These are phyloP conservation scores for Sakesphorus luctuosus DNA, from an alignment of 2,113 vertebrate species.

Conservation along the genomic window DNA sequence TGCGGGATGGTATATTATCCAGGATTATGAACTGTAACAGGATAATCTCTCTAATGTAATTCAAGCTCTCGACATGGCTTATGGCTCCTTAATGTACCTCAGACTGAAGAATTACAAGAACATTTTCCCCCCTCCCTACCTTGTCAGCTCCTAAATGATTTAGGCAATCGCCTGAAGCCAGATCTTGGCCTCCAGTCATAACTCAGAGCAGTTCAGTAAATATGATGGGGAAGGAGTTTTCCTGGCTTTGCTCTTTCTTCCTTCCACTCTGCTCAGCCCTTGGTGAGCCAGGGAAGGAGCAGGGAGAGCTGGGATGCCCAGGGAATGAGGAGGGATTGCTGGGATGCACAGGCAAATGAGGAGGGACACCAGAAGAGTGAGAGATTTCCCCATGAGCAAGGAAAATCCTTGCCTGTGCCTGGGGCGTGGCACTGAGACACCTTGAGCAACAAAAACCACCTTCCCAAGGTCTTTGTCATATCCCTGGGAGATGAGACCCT, in stretches of 20 bases:
- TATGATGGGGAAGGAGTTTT: slow-evolving; percentile 74
- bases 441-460: neutral
- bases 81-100: slow-evolving; percentile 89
- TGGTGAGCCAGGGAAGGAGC: neutral
- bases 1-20: slow-evolving; percentile 82
- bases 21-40: slow-evolving; percentile 89
- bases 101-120: slow-evolving; percentile 87
- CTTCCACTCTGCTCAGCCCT: slow-evolving; percentile 25
- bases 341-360: neutral
- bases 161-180: slow-evolving; percentile 84
- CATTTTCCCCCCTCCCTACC: slow-evolving; percentile 78
- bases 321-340: neutral
- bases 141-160: slow-evolving; percentile 86
- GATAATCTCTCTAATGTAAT: slow-evolving; percentile 89
- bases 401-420: neutral
- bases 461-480: neutral
- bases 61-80: slow-evolving; percentile 89
- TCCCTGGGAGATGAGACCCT: neutral
- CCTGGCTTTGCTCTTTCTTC: slow-evolving; percentile 51
- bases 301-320: neutral
- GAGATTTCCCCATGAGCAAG: neutral
- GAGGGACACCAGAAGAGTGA: accelerated
- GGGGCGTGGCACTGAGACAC: accelerated
- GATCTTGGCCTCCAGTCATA: slow-evolving; percentile 80
- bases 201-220: slow-evolving; percentile 81